phyloP scores from a whole-genome alignment of 2,888 invertebrate species.

The Malacosoma neustria region DNA sequence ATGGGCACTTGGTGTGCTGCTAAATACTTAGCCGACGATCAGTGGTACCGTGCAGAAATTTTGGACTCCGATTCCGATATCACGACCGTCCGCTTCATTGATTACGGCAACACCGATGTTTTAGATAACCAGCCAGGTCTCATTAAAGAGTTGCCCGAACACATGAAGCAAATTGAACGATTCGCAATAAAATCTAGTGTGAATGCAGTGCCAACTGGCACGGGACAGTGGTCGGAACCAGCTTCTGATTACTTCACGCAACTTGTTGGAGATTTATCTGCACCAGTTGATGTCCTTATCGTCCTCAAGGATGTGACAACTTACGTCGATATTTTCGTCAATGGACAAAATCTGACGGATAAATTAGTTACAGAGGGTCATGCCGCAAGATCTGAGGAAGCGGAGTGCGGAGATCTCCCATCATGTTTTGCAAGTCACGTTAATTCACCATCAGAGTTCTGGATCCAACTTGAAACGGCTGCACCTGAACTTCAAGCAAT shows the following conservation, averaged over 20 bases:
- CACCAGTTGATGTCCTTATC: constrained; percentile 63
- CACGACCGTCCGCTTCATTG: constrained; percentile 84
- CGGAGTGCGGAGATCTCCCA: constrained; percentile 64
- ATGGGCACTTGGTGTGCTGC: constrained; percentile 82
- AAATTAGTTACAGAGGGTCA: constrained; percentile 74
- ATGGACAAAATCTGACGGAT: constrained; percentile 76
- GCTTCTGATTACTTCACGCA: constrained; percentile 73
- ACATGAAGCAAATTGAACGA: constrained; percentile 69
- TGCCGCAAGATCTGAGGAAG: constrained; percentile 70
- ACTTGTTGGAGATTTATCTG: constrained; percentile 63
- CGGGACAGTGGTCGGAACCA: constrained; percentile 78
- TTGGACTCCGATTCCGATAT: constrained; percentile 85
- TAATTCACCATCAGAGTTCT: constrained; percentile 84
- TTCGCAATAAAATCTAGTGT: constrained; percentile 79
- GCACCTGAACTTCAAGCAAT: constrained; percentile 73
- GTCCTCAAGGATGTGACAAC: constrained; percentile 77
- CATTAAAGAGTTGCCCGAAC: constrained; percentile 77
- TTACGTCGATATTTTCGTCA: constrained; percentile 78
- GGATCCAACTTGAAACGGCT: constrained; percentile 83
- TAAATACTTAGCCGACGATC: constrained; percentile 86
- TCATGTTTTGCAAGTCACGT: constrained; percentile 84
- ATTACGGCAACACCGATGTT: constrained; percentile 86
- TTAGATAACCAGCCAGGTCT: constrained; percentile 76
- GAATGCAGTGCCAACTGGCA: constrained; percentile 78
- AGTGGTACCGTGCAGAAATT: constrained; percentile 95